A percentile compares a stretch with the other conserved stretches of the same genome.
phyloP scores from a whole-genome alignment of 1,140 invertebrate species.

The Caenorhabditis remanei region DNA sequence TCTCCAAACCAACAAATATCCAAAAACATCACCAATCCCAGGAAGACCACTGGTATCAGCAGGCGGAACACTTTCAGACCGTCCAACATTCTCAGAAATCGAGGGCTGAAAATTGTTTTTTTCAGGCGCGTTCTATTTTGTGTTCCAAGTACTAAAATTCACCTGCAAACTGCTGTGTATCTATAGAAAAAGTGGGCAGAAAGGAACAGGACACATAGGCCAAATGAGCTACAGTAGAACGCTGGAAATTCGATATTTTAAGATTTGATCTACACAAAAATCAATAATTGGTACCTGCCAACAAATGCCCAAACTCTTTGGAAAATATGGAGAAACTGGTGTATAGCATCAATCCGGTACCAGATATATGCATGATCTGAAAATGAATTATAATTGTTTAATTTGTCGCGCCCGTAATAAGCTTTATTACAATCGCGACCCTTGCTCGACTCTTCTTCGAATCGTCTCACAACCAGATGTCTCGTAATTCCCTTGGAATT shows the following conservation, averaged over 20 bases:
- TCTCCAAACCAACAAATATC: conserved; percentile 10
- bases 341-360: conserved; percentile 10
- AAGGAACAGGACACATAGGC: neutral
- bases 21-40: conserved; percentile 8
- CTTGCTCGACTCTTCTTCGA: too few species aligned
- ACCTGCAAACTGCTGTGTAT: conserved; percentile 11
- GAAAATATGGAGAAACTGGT: neutral
- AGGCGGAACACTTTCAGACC: neutral
- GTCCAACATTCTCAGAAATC: neutral
- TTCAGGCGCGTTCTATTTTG: neutral
- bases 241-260: neutral
- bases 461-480: too few species aligned
- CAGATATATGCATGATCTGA: neutral
- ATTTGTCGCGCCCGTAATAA: too few species aligned
- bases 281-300: neutral
- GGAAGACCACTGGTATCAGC: neutral
- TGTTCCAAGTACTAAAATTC: neutral
- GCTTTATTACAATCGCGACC: too few species aligned
- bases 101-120: conserved; percentile 17
- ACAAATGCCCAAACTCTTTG: neutral
- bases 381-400: too few species aligned
- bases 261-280: neutral
- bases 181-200: conserved; percentile 33
- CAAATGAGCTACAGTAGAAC: conserved; percentile 14
- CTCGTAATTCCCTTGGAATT: too few species aligned